A percentile compares a stretch with the other conserved stretches of the same genome.
Conservation (phyloP, 2,113 vertebrate species). For the Lasiurus cinereus region DNA sequence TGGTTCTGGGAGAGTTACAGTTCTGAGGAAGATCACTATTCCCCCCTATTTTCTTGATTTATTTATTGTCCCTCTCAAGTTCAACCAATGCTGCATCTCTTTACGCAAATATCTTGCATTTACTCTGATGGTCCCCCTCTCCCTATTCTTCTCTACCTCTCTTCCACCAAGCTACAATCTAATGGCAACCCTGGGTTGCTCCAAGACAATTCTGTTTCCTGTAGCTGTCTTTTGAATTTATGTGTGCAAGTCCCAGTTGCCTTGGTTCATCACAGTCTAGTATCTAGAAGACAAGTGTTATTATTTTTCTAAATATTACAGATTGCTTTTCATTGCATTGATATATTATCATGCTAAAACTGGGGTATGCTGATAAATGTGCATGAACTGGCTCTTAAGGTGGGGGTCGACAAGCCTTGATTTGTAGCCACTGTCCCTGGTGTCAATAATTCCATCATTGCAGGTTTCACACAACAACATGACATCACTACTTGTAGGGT, state of each 20-base stretch:
- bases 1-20: not conserved
- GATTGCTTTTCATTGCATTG: not conserved
- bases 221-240: slow-evolving; percentile 5
- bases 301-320: not conserved
- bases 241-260: not conserved
- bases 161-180: not conserved
- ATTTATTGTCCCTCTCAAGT: not conserved
- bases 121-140: not conserved
- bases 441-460: not conserved
- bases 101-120: not conserved
- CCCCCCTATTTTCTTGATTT: not conserved
- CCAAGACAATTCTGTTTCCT: not conserved
- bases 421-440: not conserved
- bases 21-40: not conserved
- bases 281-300: not conserved
- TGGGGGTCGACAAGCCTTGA: not conserved
- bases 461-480: not conserved
- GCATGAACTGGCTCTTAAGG: not conserved
- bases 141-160: not conserved
- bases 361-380: not conserved
- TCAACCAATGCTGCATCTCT: not conserved
- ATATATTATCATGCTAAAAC: not conserved
- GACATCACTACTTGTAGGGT: not conserved
- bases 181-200: not conserved
- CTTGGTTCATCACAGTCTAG: not conserved